phyloP scores from a whole-genome alignment of 2,113 vertebrate species.

The Thunnus maccoyii region DNA sequence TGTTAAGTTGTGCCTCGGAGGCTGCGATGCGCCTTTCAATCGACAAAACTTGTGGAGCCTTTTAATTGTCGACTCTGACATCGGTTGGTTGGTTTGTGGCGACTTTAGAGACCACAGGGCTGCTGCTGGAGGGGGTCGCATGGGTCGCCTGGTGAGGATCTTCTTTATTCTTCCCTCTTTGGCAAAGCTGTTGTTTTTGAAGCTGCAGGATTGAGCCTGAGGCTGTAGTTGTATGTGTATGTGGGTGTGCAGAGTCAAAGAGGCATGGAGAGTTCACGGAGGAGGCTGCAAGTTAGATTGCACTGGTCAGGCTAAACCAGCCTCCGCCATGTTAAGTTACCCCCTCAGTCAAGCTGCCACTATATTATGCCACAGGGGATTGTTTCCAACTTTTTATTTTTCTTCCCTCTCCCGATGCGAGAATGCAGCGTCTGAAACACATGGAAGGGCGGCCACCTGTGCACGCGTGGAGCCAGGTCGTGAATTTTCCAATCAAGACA shows the following conservation, averaged over 20 bases:
- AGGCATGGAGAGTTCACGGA: constrained; percentile 61
- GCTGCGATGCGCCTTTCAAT: constrained; percentile 47
- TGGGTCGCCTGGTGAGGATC: constrained; percentile 34
- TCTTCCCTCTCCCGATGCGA: background rate
- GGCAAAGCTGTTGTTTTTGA: background rate
- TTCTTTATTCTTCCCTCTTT: background rate
- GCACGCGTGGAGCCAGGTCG: background rate
- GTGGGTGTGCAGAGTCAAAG: constrained; percentile 40
- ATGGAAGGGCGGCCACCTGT: constrained; percentile 17
- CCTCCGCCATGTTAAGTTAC: constrained; percentile 76
- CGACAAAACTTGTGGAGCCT: constrained; percentile 57
- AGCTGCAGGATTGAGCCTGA: constrained; percentile 16
- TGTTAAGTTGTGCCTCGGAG: constrained; percentile 25
- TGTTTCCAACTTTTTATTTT: constrained; percentile 62
- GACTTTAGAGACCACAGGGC: constrained; percentile 25
- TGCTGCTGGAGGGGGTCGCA: constrained; percentile 3
- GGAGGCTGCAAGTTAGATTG: constrained; percentile 30
- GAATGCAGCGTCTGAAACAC: background rate
- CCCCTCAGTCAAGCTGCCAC: constrained; percentile 42
- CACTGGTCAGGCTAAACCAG: constrained; percentile 34
- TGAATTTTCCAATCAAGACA: background rate
- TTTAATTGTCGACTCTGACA: constrained; percentile 1
- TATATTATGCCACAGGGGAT: constrained; percentile 11
- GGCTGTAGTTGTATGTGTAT: background rate
- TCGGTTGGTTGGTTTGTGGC: background rate